Conservation (phyloP, 2,797 vertebrate species). For the Lophotriccus pileatus region DNA sequence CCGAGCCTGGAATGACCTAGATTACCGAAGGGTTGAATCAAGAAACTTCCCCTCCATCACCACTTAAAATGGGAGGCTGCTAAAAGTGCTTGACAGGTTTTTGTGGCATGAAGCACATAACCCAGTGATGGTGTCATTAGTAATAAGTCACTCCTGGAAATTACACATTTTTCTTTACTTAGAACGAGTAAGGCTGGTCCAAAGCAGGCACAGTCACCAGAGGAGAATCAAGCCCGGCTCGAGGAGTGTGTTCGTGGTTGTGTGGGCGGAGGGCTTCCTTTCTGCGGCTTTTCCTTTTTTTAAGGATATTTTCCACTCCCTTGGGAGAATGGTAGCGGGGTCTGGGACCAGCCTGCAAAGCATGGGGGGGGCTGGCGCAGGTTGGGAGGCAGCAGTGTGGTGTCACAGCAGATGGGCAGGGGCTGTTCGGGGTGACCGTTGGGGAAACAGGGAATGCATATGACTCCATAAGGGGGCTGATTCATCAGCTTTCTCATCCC, state of each 20-base stretch:
- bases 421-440: not conserved
- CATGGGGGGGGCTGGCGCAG: accelerated
- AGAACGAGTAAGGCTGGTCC: constrained; percentile 56
- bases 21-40: constrained; percentile 49
- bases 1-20: constrained; percentile 44
- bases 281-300: not conserved
- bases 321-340: not conserved
- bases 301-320: not conserved
- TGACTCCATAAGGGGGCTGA: constrained; percentile 26
- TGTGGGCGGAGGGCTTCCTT: constrained; percentile 56
- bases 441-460: constrained; percentile 2
- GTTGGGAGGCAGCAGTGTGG: not conserved
- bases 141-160: constrained; percentile 70
- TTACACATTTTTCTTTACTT: constrained; percentile 71
- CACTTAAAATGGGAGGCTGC: constrained; percentile 65
- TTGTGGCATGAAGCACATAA: constrained; percentile 66
- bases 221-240: constrained; percentile 49
- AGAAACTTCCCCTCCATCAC: constrained; percentile 55
- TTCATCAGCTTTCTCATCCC: constrained; percentile 23
- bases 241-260: not conserved
- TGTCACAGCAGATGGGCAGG: not conserved
- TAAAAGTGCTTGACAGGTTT: constrained; percentile 66
- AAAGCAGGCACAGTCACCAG: constrained; percentile 34
- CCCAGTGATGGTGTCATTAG: constrained; percentile 68
- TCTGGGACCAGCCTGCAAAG: not conserved